Evolutionary conservation across 1,140 invertebrate genomes (phyloP).

Genomic region (Chironomus tepperi): DNA sequence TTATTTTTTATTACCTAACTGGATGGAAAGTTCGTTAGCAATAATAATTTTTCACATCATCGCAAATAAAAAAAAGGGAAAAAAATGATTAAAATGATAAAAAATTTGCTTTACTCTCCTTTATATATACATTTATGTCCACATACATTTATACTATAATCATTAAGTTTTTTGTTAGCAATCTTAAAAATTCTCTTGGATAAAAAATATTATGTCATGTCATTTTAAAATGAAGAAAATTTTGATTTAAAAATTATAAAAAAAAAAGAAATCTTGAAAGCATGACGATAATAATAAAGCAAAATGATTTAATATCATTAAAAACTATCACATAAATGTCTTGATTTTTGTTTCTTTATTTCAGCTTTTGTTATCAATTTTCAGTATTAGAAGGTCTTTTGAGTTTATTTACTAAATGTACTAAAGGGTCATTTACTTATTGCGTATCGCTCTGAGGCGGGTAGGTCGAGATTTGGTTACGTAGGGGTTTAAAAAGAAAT

Average conservation of each 20-base stretch:
- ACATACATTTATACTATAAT: neutral
- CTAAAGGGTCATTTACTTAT: too few relatives aligned
- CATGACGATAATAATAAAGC: conserved; percentile 13
- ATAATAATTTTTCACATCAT: conserved; percentile 4
- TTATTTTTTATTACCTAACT: too few relatives aligned
- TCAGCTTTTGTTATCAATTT: too few relatives aligned
- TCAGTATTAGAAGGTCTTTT: too few relatives aligned
- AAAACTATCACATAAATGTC: neutral
- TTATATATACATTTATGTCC: neutral
- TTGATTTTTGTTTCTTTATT: too few relatives aligned
- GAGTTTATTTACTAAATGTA: too few relatives aligned
- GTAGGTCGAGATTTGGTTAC: too few relatives aligned
- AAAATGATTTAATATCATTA: conserved; percentile 10
- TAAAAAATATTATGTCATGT: neutral
- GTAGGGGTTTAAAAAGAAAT: too few relatives aligned
- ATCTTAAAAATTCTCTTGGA: neutral
- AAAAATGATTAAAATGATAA: neutral
- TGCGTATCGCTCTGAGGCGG: too few relatives aligned
- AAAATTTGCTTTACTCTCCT: neutral
- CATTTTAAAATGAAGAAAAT: conserved; percentile 4
- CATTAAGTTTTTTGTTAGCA: conserved; percentile 14
- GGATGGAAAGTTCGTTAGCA: neutral
- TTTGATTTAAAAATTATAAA: neutral
- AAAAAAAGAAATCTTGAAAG: conserved; percentile 2
- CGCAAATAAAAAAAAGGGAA: neutral